phyloP scores from a whole-genome alignment of 2,797 vertebrate genomes.

The Coregonus ussuriensis region DNA sequence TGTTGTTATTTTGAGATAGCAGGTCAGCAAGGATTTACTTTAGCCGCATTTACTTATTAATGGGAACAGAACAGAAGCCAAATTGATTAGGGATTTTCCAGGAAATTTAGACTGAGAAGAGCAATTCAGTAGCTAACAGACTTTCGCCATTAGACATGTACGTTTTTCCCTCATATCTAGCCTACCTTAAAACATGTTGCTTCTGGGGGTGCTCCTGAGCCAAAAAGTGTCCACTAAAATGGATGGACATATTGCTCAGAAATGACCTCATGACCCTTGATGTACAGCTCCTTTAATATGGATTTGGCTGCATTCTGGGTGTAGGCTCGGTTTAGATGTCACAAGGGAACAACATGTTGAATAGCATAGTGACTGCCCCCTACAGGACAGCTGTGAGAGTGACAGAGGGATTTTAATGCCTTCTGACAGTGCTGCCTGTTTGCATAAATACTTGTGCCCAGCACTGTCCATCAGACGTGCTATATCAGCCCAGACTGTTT shows the following conservation, averaged over 20 bases:
- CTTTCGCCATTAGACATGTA: background rate
- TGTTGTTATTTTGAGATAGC: constrained; percentile 33
- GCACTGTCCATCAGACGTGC: constrained; percentile 4
- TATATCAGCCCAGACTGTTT: constrained; percentile 1
- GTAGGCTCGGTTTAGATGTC: background rate
- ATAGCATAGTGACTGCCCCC: constrained; percentile 9
- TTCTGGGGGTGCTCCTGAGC: background rate
- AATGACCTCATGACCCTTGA: background rate
- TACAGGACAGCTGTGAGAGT: background rate
- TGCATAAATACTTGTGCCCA: background rate
- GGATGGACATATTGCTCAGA: background rate
- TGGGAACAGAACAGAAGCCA: background rate
- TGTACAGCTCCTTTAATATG: no score
- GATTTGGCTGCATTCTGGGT: no score
- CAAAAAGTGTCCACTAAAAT: background rate
- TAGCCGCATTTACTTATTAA: background rate
- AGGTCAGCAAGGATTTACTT: constrained; percentile 37
- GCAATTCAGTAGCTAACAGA: background rate
- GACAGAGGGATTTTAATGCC: background rate
- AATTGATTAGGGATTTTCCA: background rate
- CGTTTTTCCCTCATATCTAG: no score
- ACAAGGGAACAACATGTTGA: background rate
- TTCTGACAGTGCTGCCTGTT: background rate
- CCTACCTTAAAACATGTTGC: background rate
- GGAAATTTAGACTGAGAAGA: no score